phyloP scores from a whole-genome alignment of 92 coral and sea anemone genomes.

The Zoanthus sansibaricus region DNA sequence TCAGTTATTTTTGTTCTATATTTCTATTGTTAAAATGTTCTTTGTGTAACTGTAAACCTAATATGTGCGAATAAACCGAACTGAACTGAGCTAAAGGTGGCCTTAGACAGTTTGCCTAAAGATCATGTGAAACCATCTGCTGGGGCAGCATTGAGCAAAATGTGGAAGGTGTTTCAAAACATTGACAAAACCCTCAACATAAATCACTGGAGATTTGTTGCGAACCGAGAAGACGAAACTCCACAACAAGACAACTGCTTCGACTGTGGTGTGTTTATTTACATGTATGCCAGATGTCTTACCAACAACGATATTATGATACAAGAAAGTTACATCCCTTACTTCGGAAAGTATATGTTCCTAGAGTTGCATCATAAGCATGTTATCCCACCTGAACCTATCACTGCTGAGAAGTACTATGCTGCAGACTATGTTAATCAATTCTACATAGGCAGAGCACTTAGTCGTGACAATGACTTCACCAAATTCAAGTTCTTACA shows the following conservation, averaged over 20 bases:
- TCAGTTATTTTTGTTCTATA: too few species aligned
- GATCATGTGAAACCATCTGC: constrained; percentile 14
- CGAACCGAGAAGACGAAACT: constrained; percentile 4
- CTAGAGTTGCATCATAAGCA: constrained; percentile 39
- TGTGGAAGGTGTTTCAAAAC: constrained; percentile 22
- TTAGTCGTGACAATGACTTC: background rate
- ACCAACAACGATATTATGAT: constrained; percentile 31
- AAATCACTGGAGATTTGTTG: constrained; percentile 10
- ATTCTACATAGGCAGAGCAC: constrained; percentile 39
- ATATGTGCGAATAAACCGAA: too few species aligned
- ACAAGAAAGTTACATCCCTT: background rate
- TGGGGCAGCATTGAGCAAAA: background rate
- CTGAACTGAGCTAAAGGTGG: background rate
- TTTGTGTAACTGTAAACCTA: too few species aligned
- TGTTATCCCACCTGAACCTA: constrained; percentile 3
- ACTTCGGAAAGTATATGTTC: too few species aligned
- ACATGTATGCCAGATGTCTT: constrained; percentile 42
- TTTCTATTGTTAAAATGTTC: too few species aligned
- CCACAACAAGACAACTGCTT: constrained; percentile 44
- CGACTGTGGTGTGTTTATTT: constrained; percentile 52
- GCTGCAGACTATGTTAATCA: constrained; percentile 35
- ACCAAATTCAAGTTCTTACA: constrained; percentile 41
- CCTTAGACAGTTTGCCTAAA: constrained; percentile 10
- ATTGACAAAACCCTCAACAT: constrained; percentile 16
- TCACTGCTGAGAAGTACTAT: constrained; percentile 25